Percentiles rank a stretch among this genome's conserved stretches.
phyloP scores from a whole-genome alignment of 2,113 vertebrate species.

The Ramphastos sulfuratus region DNA sequence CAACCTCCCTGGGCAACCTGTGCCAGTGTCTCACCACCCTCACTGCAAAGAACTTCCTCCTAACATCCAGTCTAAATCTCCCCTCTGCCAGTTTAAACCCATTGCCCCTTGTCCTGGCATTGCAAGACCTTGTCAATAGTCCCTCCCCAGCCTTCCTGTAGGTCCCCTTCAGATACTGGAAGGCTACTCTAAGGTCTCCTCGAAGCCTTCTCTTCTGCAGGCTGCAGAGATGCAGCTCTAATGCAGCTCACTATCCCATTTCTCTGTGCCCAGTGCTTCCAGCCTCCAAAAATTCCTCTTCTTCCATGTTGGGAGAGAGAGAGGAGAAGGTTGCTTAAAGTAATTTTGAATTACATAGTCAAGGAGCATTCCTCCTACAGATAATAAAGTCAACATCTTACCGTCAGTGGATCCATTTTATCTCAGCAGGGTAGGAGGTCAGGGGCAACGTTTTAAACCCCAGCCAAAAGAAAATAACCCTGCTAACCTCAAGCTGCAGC shows the following conservation, averaged over 20 bases:
- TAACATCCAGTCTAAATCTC: no score
- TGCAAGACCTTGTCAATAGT: no score
- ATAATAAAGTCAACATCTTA: background rate
- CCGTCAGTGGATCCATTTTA: background rate
- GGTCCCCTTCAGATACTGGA: no score
- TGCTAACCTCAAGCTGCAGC: background rate
- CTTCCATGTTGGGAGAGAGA: background rate
- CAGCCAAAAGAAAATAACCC: background rate
- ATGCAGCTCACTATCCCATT: fast-evolving
- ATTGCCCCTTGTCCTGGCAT: no score
- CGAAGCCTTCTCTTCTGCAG: no score
- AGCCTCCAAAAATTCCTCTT: background rate
- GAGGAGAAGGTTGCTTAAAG: background rate
- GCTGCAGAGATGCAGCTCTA: no score
- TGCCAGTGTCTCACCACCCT: no score
- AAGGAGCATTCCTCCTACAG: background rate
- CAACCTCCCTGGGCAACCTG: no score
- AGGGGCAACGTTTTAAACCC: background rate
- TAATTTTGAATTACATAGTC: background rate
- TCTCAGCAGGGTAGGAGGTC: background rate
- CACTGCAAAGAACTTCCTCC: no score
- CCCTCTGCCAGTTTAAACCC: no score
- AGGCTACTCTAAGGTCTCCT: no score
- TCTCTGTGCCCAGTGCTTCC: background rate
- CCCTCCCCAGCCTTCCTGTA: no score